A percentile compares a stretch with the other conserved stretches of the same genome.
These are phyloP conservation scores for Bombus sylvicola DNA, from an alignment of 1,140 invertebrate species.

Conservation along the genomic window DNA sequence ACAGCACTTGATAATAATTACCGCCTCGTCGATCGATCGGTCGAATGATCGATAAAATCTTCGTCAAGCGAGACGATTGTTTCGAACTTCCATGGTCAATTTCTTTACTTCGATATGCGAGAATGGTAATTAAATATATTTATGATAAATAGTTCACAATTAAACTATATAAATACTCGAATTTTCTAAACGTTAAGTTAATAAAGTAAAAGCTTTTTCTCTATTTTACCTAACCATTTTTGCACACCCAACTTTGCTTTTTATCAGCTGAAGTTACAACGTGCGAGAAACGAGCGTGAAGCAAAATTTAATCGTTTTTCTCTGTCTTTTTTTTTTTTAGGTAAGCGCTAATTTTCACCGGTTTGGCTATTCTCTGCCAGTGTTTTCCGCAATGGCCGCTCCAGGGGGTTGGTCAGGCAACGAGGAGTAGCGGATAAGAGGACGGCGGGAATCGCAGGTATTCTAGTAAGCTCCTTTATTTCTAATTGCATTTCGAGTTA, in stretches of 20 bases:
- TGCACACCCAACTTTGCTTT: neutral
- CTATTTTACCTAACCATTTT: neutral
- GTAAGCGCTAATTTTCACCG: slow-evolving; percentile 68
- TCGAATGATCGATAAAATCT: neutral
- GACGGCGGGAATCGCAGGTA: slow-evolving; percentile 56
- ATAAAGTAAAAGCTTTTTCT: neutral
- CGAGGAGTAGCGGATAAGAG: slow-evolving; percentile 30
- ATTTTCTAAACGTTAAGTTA: neutral
- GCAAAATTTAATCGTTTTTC: slow-evolving; percentile 60
- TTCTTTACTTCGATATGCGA: neutral
- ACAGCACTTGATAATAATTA: neutral
- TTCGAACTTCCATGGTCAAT: neutral
- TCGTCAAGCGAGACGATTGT: neutral
- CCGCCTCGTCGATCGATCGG: neutral
- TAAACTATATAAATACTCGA: neutral
- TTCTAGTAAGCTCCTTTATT: slow-evolving; percentile 68
- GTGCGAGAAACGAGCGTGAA: slow-evolving; percentile 28
- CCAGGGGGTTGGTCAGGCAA: slow-evolving; percentile 7
- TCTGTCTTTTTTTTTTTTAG: slow-evolving; percentile 58
- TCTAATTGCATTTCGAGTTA: slow-evolving; percentile 75
- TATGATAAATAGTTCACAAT: neutral
- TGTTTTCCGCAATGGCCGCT: slow-evolving; percentile 42
- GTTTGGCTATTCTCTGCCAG: slow-evolving; percentile 45
- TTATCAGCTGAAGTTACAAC: neutral
- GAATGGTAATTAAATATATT: neutral